phyloP scores from a whole-genome alignment of 1,140 invertebrate species.

The Orius laevigatus region DNA sequence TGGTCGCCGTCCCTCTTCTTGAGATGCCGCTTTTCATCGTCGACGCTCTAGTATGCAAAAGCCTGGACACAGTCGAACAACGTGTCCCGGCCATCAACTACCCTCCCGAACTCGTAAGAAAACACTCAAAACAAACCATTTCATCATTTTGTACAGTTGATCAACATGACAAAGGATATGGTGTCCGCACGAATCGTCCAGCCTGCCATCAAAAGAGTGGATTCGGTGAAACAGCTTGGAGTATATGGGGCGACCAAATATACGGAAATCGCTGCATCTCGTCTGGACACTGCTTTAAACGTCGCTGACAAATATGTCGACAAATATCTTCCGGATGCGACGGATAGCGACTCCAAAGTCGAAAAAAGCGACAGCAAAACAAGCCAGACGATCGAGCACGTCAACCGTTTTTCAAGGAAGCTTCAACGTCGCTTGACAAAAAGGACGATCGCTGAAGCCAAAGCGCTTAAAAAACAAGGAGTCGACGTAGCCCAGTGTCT shows the following conservation, averaged over 20 bases:
- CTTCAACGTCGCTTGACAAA: slow-evolving; percentile 51
- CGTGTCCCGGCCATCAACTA: slow-evolving; percentile 52
- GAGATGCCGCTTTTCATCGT: slow-evolving; percentile 46
- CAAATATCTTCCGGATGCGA: slow-evolving; percentile 51
- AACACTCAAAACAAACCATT: no score
- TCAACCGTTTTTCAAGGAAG: slow-evolving; percentile 50
- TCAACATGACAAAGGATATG: slow-evolving; percentile 55
- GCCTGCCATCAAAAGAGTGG: slow-evolving; percentile 51
- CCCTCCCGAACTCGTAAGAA: slow-evolving; percentile 51
- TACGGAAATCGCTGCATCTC: slow-evolving; percentile 42
- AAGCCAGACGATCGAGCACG: slow-evolving; percentile 54
- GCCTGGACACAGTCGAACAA: slow-evolving; percentile 56
- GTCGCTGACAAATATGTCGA: slow-evolving; percentile 64
- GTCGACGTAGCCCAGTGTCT: slow-evolving; percentile 58
- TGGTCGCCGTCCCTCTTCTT: slow-evolving; percentile 26
- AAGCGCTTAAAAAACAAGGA: slow-evolving; percentile 57
- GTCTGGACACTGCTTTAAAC: slow-evolving; percentile 49
- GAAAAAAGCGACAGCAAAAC: slow-evolving; percentile 33
- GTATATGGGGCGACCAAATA: slow-evolving; percentile 39
- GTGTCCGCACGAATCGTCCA: slow-evolving; percentile 44
- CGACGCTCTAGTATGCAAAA: slow-evolving; percentile 52
- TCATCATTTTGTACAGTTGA: slow-evolving; percentile 45
- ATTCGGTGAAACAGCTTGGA: slow-evolving; percentile 58
- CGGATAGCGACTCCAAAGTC: slow-evolving; percentile 26
- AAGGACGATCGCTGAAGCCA: slow-evolving; percentile 52